Base-by-base conservation (phyloP, 2,888 invertebrate species). In the Nematopogon swammerdamellus region DNA sequence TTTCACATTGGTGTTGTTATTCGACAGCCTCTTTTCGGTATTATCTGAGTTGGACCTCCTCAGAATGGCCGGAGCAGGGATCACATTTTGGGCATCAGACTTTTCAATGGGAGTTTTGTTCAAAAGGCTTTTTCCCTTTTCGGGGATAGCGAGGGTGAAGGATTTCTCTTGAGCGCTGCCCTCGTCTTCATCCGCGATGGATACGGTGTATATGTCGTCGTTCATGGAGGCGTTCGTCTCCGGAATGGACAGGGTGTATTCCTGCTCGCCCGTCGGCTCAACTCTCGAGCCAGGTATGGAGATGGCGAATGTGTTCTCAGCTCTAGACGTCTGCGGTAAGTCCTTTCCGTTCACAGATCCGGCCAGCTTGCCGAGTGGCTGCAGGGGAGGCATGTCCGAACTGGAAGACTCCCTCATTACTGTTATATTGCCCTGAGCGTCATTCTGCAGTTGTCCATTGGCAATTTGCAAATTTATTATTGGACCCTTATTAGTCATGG, bases 401-500 rank as follows among this genome's bases (percentile, higher is more conserved):
- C 62, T 47, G 25, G 57, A 61, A 44, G 70, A 61, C 54, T 82
- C 82, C 57, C 81, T 70, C 77, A 83, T 81, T 49, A 86, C 84
- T 50, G 85, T 85, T 45, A 86, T 82, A 46, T 81, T 82, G 16
- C 84, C 84, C 60, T 82, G 82, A 19, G 75, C 80, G 58, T 85
- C 85, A 57, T 82, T 79, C 58, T 81, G 84, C 52, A 85, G 72
- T 62, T 84, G 83, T 3, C 84, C 85, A 65, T 85, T 87, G 18
- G 83, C 81, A 60, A 88, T 85, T 72, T 88, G 87, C 52, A 87
- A 72, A 64, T 87, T 87, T 52, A 86, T 84, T 57, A 85, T 81
- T 46, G 83, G 84, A 8, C 82, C 80, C 60, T 83, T 81, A 11
- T 79, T 77, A 10, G 80, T 73, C 72, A 83, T 84, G 1, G 83